phyloP scores from a whole-genome alignment of 2,888 invertebrate species.

The Cheiracanthium punctorium region DNA sequence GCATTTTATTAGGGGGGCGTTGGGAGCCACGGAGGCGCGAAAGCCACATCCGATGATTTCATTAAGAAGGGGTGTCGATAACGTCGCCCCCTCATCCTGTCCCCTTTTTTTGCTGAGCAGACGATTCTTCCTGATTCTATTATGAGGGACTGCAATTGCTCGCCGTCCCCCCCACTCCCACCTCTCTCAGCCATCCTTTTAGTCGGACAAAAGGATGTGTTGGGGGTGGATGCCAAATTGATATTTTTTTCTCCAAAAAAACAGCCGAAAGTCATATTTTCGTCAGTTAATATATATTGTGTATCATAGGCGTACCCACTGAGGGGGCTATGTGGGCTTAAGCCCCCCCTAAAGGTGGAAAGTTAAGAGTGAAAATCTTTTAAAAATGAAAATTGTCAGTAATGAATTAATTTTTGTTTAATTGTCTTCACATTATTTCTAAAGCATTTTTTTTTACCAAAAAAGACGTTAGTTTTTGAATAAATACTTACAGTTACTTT shows the following conservation, averaged over 20 bases:
- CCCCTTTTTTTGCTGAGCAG: constrained; percentile 60
- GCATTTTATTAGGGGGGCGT: constrained; percentile 66
- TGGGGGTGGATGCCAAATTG: constrained; percentile 45
- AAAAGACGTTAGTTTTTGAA: too few relatives aligned
- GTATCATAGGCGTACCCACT: too few relatives aligned
- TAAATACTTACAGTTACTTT: too few relatives aligned
- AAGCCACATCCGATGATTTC: constrained; percentile 60
- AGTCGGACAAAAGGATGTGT: constrained; percentile 37
- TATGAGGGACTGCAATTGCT: constrained; percentile 41
- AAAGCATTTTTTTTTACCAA: too few relatives aligned
- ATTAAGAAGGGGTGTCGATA: constrained; percentile 68
- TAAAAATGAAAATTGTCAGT: too few relatives aligned
- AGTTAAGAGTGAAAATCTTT: too few relatives aligned
- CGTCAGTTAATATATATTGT: too few relatives aligned
- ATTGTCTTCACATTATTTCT: too few relatives aligned
- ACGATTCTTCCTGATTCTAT: constrained; percentile 60
- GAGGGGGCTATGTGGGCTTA: too few relatives aligned
- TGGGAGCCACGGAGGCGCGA: constrained; percentile 61
- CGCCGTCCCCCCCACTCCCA: not conserved
- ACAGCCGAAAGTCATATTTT: too few relatives aligned
- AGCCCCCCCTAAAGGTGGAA: too few relatives aligned
- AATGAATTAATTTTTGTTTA: too few relatives aligned
- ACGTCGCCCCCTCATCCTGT: constrained; percentile 24
- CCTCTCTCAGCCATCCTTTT: constrained; percentile 26
- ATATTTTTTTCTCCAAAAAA: not conserved